Base-by-base conservation (phyloP, 2,797 vertebrate genomes). In the Anabacerthia variegaticeps region DNA sequence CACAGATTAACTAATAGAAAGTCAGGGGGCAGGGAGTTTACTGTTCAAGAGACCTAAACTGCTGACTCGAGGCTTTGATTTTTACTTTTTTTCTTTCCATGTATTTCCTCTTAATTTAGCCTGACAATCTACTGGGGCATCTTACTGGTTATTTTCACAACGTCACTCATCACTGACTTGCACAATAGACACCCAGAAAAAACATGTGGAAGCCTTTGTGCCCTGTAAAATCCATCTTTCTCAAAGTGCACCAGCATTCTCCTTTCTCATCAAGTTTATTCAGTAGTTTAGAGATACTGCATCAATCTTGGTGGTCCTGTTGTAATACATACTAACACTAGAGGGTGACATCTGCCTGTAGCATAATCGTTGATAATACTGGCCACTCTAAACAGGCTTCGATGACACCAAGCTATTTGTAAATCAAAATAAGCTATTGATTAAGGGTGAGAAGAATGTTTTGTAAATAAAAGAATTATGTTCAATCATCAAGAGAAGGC, bases 301-400 rank as follows among this genome's bases (percentile, higher is more conserved):
- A 23, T 26, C 26, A 19, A 10, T 59, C 32, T 52, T 26, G 39
- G 30, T 49, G 46, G 21, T 19, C 59, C 14, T 82, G 65, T 49
- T 72, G 52, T 19, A 54, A 48, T 22, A n/a, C 30, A 43, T 71
- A 12, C 12, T 52, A 48, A 66, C 71, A n/a, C 71, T 66, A 77
- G 58, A 66, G 83, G 46, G 65, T 82, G 65, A n/a, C 52, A 72
- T 39, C 27, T 66, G 16, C 52, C 14, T 7, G 58, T 30, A 66
- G 10, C 34, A 30, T n/a, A 43, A 36, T 12, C 0, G 0, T 14
- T 46, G 34, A 22, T 30, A 66, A 41, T 15, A 3, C 65, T 34
- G 27, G 44, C 30, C 34, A 4, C 52, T 76, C 39, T 36, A 72
- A 82, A 46, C 27, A 71, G 36, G 5, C 27, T 37, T n/a, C 14